A percentile compares a stretch with the other conserved stretches of the same genome.
Conservation (phyloP, 1,140 invertebrate species). For the Brachionus calyciflorus region DNA sequence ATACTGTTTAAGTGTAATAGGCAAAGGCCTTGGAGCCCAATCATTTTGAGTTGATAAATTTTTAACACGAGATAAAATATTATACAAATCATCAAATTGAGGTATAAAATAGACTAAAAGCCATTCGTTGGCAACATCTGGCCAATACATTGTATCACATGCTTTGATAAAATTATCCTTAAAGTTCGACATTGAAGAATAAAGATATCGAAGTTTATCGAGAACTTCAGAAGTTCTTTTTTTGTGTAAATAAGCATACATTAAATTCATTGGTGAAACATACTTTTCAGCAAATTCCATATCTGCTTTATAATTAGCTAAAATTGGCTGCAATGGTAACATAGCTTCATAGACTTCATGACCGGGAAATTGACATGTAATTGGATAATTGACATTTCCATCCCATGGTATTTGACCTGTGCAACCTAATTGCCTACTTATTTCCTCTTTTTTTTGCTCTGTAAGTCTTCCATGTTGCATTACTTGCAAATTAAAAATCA, state of each 20-base stretch:
- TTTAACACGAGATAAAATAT: not conserved
- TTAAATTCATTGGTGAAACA: constrained; percentile 26
- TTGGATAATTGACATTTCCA: not conserved
- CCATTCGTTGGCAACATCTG: constrained; percentile 39
- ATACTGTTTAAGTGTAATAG: constrained; percentile 44
- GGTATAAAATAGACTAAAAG: constrained; percentile 39
- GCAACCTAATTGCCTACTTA: not conserved
- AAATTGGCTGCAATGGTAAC: not conserved
- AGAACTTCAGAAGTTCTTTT: constrained; percentile 22
- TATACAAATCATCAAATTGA: constrained; percentile 17
- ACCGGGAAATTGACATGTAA: constrained; percentile 33
- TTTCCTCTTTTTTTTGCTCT: constrained; percentile 15
- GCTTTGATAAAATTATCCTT: constrained; percentile 22
- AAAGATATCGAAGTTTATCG: not conserved
- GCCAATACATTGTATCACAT: constrained; percentile 25
- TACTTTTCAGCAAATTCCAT: constrained; percentile 32
- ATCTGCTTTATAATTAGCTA: not conserved
- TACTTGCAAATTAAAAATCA: constrained; percentile 66
- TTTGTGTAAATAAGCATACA: constrained; percentile 35
- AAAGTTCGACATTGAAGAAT: constrained; percentile 20
- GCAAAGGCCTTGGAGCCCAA: constrained; percentile 23
- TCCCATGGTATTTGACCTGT: constrained; percentile 31
- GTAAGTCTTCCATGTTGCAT: constrained; percentile 51
- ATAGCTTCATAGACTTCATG: constrained; percentile 41
- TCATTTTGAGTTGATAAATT: constrained; percentile 15